Conservation (phyloP, 2,113 vertebrate genomes). For the Synchiropus splendidus region DNA sequence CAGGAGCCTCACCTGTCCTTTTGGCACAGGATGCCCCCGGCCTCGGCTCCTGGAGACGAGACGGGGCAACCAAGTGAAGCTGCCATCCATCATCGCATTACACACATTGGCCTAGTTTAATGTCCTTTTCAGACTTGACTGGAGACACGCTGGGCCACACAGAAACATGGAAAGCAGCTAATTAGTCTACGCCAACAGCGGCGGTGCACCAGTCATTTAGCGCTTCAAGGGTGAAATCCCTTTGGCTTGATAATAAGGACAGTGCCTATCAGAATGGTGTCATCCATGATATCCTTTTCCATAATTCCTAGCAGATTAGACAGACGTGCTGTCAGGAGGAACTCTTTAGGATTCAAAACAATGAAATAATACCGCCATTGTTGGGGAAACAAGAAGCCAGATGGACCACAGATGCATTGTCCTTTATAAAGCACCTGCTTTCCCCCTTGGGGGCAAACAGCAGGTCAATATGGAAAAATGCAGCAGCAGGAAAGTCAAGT, state of each 20-base stretch:
- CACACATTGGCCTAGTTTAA: constrained; percentile 48
- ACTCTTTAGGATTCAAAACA: constrained; percentile 2
- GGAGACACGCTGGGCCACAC: constrained; percentile 41
- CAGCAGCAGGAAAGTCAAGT: too few species aligned
- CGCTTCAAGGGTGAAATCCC: constrained; percentile 41
- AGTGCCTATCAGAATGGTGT: constrained; percentile 29
- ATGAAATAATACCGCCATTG: constrained; percentile 3
- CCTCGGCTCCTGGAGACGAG: constrained; percentile 23
- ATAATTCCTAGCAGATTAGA: constrained; percentile 8
- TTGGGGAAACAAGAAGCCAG: too few species aligned
- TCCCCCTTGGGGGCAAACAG: too few species aligned
- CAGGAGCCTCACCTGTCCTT: constrained; percentile 31
- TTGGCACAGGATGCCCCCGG: constrained; percentile 28
- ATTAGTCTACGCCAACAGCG: constrained; percentile 50
- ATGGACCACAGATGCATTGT: too few species aligned
- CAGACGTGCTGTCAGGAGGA: background rate
- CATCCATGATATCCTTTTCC: constrained; percentile 14
- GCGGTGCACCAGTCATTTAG: constrained; percentile 42
- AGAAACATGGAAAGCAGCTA: constrained; percentile 45
- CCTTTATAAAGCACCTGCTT: too few species aligned
- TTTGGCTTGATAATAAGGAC: constrained; percentile 37
- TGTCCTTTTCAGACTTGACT: constrained; percentile 52
- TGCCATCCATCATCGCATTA: constrained; percentile 59
- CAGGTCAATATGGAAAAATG: too few species aligned
- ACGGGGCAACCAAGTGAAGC: constrained; percentile 43